Conservation (phyloP, 2,888 invertebrate species). For the Pristionchus exspectatus region DNA sequence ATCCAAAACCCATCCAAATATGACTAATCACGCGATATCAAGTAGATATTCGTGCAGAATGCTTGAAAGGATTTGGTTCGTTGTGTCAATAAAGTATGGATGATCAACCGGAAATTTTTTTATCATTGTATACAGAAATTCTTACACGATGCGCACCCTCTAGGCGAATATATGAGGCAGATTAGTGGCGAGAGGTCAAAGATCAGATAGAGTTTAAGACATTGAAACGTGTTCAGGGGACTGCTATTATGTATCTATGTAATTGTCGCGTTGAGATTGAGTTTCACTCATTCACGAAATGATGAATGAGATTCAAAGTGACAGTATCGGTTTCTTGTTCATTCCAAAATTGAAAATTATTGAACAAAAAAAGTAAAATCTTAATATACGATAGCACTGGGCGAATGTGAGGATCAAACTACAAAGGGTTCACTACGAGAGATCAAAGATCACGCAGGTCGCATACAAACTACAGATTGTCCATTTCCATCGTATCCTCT, state of each 20-base stretch:
- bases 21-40: no score
- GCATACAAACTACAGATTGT: not conserved
- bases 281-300: not conserved
- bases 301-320: not conserved
- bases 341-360: not conserved
- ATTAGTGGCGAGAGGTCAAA: not conserved
- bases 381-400: not conserved
- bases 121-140: not conserved
- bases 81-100: not conserved
- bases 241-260: not conserved
- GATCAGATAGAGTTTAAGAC: not conserved
- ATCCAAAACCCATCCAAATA: no score
- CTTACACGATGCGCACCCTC: not conserved
- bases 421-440: not conserved
- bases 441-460: conserved; percentile 46
- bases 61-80: no score
- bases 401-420: not conserved
- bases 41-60: no score
- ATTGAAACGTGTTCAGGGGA: not conserved
- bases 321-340: not conserved
- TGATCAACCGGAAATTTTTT: not conserved
- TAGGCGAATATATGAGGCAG: not conserved
- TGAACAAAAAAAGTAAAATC: not conserved
- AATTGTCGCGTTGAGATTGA: not conserved
- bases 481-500: conserved; percentile 42